Conservation (phyloP, 2,113 vertebrate species). For the Onychostoma macrolepis region DNA sequence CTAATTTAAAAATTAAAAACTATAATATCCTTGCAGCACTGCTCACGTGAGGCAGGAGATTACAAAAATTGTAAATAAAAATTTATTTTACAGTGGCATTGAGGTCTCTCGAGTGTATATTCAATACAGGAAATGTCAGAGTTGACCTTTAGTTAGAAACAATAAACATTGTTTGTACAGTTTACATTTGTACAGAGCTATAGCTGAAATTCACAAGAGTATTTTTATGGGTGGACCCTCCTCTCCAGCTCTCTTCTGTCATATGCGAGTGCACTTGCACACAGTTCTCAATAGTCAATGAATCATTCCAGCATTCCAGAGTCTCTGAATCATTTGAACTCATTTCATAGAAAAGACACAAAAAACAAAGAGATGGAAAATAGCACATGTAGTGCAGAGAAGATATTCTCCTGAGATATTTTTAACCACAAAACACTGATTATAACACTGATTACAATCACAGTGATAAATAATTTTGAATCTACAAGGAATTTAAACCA, state of each 20-base stretch:
- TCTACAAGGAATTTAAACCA: background rate
- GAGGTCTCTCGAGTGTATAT: background rate
- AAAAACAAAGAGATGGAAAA: background rate
- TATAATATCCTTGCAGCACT: no score
- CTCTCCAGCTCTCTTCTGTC: background rate
- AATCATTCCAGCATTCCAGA: conserved; percentile 17
- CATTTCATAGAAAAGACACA: background rate
- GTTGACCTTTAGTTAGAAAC: background rate
- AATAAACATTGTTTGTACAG: background rate
- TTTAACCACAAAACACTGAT: background rate
- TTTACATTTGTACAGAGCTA: background rate
- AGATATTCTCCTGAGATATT: background rate
- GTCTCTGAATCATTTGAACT: conserved; percentile 24
- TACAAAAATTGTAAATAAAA: background rate
- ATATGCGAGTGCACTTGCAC: background rate
- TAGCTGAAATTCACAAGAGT: background rate
- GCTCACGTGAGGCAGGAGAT: background rate
- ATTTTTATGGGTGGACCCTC: conserved; percentile 1
- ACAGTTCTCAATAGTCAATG: background rate
- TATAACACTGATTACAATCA: conserved; percentile 9
- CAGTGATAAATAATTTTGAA: background rate
- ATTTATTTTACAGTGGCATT: background rate
- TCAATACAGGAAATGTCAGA: background rate
- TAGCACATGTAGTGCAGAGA: background rate
- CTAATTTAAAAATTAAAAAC: no score